Base-by-base conservation (phyloP, 2,888 invertebrate species). In the Mythimna impura region DNA sequence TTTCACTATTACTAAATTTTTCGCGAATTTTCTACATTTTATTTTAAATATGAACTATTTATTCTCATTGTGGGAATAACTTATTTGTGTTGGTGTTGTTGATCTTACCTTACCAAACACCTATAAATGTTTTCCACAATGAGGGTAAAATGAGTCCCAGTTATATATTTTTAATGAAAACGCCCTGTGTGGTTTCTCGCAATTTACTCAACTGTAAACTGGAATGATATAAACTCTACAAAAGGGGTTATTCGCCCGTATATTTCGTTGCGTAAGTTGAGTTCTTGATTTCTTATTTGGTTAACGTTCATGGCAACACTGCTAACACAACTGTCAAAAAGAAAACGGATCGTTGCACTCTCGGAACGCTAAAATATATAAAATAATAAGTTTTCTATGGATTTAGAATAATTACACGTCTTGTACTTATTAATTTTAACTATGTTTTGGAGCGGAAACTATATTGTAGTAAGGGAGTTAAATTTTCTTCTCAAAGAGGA, bases 381-480 rank as follows among this genome's bases (percentile, higher is more conserved):
- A 91, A 94, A 88, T 90, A 91, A 88, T 89, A 90, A 87, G 91
- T 94, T 87, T 95, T 95, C 91, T 94, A 95, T 95, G 95, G 95
- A 94, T 95, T 90, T 93, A 93, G 89, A 90, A 81, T 94, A 94
- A 92, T 88, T 89, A 89, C 83, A 89, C 80, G 86, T 86, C 83
- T 91, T 90, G 92, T 93, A 93, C 93, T 92, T 94, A 93, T 93
- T 94, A 92, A 91, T 93, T 94, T 93, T 92, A 94, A 97, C 94
- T 93, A 98, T 98, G 98, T 98, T 98, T 97, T 98, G 98, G 98
- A 97, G 97, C 92, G 97, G 97, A 92, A 98, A 98, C 95, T 97
- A 97, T 93, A 96, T 97, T 90, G 97, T 96, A 85, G 97, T 97
- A 86, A 97, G 97, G 88, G 97, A 98, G 94, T 97, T 98, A 92